Base-by-base conservation (phyloP, 2,888 invertebrate genomes). In the Apodemia mormo region DNA sequence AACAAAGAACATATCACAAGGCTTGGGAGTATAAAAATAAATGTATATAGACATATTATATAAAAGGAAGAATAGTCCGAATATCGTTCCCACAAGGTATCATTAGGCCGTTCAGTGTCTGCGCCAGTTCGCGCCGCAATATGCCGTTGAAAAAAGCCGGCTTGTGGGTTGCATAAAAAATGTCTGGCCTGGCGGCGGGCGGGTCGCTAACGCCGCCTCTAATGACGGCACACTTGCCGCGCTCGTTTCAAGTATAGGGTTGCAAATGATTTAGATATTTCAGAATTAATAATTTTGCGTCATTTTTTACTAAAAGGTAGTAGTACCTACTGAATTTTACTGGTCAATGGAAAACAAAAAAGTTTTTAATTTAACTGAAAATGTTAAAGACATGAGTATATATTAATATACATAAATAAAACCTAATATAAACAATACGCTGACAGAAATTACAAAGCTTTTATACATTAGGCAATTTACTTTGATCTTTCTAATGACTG, bases 101-200 rank as follows among this genome's bases (percentile, higher is more conserved):
- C 75, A 78, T 75, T 72, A 73, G 76, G 75, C 67, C 73, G 73
- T 74, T 76, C 76, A 72, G 73, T 74, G 73, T 74, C 71, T 71
- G 75, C 73, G 75, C 75, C 73, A 75, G 79, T 76, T 75, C 76
- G 72, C 75, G 73, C 75, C 77, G 75, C 77, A 78, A 76, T 80
- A 79, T 79, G 81, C 76, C 79, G 82, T 85, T 80, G 84, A 83
- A 86, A 45, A 85, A 84, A 81, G 80, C 76, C 83, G 82, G 83
- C 81, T 83, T 86, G 87, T 82, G 87, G 87, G 84, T 83, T 85
- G 89, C 88, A 92, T 92, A 92, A 92, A 92, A 92, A 92, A 91
- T 90, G 91, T 92, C 91, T 91, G 88, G 85, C 80, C 91, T 91
- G 88, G 85, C 80, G 89, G 89, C 89, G 87, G 68, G 87, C 85